Evolutionary conservation across 2,797 vertebrate genomes (phyloP), one percentile per base, ranked within the genome.

Genomic region (Bradypus variegatus): DNA sequence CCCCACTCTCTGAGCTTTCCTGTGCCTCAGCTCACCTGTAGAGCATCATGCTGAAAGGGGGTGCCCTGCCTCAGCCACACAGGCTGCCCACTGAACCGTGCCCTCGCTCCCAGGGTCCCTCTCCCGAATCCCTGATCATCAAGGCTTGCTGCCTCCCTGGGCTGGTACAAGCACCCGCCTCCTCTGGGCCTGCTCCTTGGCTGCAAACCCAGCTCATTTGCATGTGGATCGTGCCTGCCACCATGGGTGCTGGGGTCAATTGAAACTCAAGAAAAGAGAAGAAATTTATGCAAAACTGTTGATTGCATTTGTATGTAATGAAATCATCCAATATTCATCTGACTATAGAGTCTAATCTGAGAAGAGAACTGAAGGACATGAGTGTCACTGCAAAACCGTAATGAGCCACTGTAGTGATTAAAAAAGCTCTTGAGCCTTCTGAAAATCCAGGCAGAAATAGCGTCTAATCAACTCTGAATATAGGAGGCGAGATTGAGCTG

Each of bases 321-420:
- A 98, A 98, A 98, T 98, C 98, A 98, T 98, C 98, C 98, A 98
- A 98, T 98, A 98, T 98, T 98, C 98, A 98, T 98, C 98, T 97
- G 97, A 97, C 97, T 98, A 97, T 97, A 97, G 97, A 98, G 97
- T 98, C 97, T 98, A 98, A 98, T 98, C 98, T 98, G 97, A 97
- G 97, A 97, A 97, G 97, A 97, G 98, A 98, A 97, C 97, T 98
- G 97, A 97, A 98, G 98, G 98, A 97, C 97, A 97, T 97, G 97
- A 98, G 97, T 98, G 98, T 98, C 97, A 97, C 97, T 96, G 97
- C 97, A 98, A 97, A 98, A 97, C 98, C 97, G 97, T 98, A 98
- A 98, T 97, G 97, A 98, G 98, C 97, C 95, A 94, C 97, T 98
- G 97, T 98, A 98, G 98, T 99, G 98, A 98, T 98, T 98, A 98